These are phyloP conservation scores for Meteorus cinctellus DNA, from an alignment of 2,888 invertebrate genomes.

Conservation along the genomic window DNA sequence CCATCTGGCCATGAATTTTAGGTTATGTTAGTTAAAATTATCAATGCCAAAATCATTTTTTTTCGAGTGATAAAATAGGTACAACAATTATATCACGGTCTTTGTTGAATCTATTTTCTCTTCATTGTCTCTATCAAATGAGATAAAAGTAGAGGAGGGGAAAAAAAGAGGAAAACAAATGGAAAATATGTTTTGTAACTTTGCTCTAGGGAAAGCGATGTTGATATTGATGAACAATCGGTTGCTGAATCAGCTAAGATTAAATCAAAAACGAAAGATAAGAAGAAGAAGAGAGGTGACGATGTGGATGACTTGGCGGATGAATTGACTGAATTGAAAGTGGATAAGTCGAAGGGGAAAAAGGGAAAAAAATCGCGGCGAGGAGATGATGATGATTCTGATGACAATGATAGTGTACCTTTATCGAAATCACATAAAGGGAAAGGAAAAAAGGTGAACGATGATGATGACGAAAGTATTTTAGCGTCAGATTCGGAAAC, in stretches of 20 bases:
- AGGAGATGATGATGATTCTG: slow-evolving; percentile 61
- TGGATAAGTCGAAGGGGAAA: slow-evolving; percentile 72
- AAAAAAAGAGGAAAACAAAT: not conserved
- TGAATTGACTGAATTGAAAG: slow-evolving; percentile 77
- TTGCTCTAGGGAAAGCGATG: slow-evolving; percentile 79
- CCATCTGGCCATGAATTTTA: slow-evolving; percentile 48
- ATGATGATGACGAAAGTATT: slow-evolving; percentile 38
- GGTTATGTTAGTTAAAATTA: slow-evolving; percentile 57
- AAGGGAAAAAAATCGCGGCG: slow-evolving; percentile 74
- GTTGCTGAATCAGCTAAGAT: slow-evolving; percentile 69
- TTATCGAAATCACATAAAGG: slow-evolving; percentile 34
- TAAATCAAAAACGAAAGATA: slow-evolving; percentile 72
- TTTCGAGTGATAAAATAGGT: slow-evolving; percentile 5
- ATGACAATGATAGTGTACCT: slow-evolving; percentile 44
- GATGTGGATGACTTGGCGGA: slow-evolving; percentile 72
- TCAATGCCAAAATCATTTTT: slow-evolving; percentile 14
- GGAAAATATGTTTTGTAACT: slow-evolving; percentile 5
- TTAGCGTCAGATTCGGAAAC: slow-evolving; percentile 47
- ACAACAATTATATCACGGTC: not conserved
- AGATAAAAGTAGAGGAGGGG: not conserved
- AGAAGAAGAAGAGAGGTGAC: slow-evolving; percentile 71
- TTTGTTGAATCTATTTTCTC: not conserved
- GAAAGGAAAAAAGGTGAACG: slow-evolving; percentile 47
- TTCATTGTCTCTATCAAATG: not conserved
- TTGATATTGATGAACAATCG: slow-evolving; percentile 62